Evolutionary conservation across 2,797 vertebrate genomes (phyloP), one percentile per base, ranked within the genome.

Genomic region (Lutjanus argentimaculatus): DNA sequence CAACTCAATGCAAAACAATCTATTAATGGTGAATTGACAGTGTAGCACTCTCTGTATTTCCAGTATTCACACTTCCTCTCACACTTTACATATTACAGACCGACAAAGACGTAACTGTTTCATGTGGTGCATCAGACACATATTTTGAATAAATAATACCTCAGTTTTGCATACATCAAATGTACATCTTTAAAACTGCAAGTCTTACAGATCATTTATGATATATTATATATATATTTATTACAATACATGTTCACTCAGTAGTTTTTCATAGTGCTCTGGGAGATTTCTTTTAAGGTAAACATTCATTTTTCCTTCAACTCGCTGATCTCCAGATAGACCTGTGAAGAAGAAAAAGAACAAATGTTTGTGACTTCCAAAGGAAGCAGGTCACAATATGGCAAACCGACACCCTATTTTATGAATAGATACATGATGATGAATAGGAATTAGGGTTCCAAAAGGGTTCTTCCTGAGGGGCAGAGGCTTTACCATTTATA

Each of bases 221-320:
- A n/a, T 51, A 49, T 46, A 46, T n/a, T n/a, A n/a, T n/a, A 14
- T 46, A 14, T 46, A 13, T 48, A 13, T 84, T 13, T 79, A n/a
- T 89, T 78, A 96, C 15, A 96, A 64, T 73, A 96, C 22, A 55
- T 92, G 93, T 65, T 75, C 81, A 53, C 78, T 90, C 43, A 93
- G 75, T 36, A 97, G 91, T 81, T 87, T 93, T 46, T 75, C 65
- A 42, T 95, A 96, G 64, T 96, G 96, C 17, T 94, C 93, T 42
- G 96, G 95, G 61, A 82, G 83, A 85, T 95, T 78, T 88, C 77
- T 90, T 90, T 93, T 80, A 21, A 97, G 93, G 85, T 92, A 96
- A 77, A 93, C 85, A 14, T 77, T 12, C 96, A 97, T 96, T 92
- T 97, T 97, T 17, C 96, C 96, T 53, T 90, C 77, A 58, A 95